These are phyloP conservation scores for Drosophila acutilabella DNA, from an alignment of 2,888 invertebrate species.

Conservation along the genomic window DNA sequence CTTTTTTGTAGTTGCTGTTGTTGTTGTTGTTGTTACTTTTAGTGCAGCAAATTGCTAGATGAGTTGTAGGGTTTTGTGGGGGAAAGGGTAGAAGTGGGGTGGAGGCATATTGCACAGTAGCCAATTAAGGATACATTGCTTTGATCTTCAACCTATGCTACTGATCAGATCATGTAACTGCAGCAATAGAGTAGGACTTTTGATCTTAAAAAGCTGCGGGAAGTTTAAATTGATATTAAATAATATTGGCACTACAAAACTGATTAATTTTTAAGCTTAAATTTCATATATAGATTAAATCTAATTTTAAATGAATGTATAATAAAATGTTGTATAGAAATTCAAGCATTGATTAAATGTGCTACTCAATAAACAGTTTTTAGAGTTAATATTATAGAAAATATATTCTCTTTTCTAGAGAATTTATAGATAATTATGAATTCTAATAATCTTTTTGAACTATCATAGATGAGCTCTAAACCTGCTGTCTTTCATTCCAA, in stretches of 20 bases:
- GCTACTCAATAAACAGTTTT: too few relatives aligned
- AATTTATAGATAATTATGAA: neutral
- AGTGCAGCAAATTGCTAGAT: conserved; percentile 22
- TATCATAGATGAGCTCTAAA: neutral
- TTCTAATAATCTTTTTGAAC: neutral
- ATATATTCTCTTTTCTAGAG: neutral
- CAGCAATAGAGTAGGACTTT: conserved; percentile 5
- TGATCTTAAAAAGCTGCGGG: too few relatives aligned
- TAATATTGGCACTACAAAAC: too few relatives aligned
- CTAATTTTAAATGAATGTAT: too few relatives aligned
- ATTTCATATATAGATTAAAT: too few relatives aligned
- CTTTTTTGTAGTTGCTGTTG: conserved; percentile 30
- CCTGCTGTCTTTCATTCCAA: neutral
- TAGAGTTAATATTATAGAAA: neutral
- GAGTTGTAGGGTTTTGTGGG: neutral
- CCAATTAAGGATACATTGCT: conserved; percentile 40
- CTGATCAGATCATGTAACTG: conserved; percentile 8
- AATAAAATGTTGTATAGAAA: too few relatives aligned
- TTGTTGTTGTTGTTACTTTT: conserved; percentile 17
- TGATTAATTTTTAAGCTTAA: too few relatives aligned
- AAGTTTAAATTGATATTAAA: too few relatives aligned
- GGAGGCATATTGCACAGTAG: conserved; percentile 43
- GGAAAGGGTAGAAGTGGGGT: neutral
- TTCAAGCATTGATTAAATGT: too few relatives aligned
- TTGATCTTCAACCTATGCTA: conserved; percentile 43